Base-by-base conservation (phyloP, 2,888 invertebrate genomes). In the Latrodectus hesperus region DNA sequence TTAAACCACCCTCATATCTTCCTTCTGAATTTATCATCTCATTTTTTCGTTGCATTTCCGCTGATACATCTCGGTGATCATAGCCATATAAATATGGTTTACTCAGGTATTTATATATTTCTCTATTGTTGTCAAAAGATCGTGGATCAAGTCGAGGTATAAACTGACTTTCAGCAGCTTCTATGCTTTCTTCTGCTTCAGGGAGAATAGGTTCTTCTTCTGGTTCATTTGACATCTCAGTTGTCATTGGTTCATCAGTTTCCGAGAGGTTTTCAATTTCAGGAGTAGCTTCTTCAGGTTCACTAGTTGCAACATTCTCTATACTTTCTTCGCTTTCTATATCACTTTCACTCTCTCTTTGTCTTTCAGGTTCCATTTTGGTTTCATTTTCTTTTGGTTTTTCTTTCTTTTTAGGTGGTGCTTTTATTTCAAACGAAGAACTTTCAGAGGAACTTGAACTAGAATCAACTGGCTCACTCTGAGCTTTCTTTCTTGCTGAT, bases 381-480 rank as follows among this genome's bases (percentile, higher is more conserved):
- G 10, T 22, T 70, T 70, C 70, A 12, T 49, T 76, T 49, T 64
- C 75, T 64, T 64, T 49, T 8, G 14, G 16, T 60, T 60, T 60
- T 60, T 68, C 65, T 17, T 65, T 51, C 4, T 12, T 67, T 67
- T 74, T 55, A 1, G 74, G 53, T 55, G 52, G 49, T 22, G 79
- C 74, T 65, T 86, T 83, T 22, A 73, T 70, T 53, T 85, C 75
- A 12, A 80, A 85, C 8, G 79, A 79, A 12, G 86, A 80, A 38
- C 86, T 87, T 51, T 81, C 86, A 3, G 86, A 81, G 10, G 86
- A 87, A 65, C 81, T 82, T 1, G 86, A 87, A 53, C 68, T 71
- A 55, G 80, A 84, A 16, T 53, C 74, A 17, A 73, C 72, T 17
- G 85, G 85, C 11, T 55, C 22, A 9, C 64, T 17, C 22, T 67